phyloP scores from a whole-genome alignment of 2,888 invertebrate species.

The Drosophila subquinaria region DNA sequence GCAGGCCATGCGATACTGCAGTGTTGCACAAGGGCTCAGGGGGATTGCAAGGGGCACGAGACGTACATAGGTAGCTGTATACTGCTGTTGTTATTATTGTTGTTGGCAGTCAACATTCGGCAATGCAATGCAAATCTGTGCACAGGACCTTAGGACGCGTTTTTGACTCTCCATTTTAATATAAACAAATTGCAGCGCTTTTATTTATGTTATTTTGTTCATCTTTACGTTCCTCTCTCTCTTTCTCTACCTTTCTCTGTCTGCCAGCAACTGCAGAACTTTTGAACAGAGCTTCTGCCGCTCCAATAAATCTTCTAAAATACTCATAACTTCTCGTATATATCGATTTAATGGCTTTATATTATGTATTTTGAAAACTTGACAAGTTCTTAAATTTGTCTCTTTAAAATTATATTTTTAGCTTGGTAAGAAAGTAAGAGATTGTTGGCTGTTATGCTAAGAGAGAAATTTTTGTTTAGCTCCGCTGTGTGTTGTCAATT shows the following conservation, averaged over 20 bases:
- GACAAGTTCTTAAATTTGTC: background rate
- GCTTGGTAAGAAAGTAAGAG: no score
- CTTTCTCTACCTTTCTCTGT: background rate
- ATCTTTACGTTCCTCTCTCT: constrained; percentile 13
- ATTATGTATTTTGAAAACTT: background rate
- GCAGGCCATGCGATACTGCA: constrained; percentile 58
- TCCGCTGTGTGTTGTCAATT: no score
- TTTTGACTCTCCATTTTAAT: constrained; percentile 77
- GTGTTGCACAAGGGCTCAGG: background rate
- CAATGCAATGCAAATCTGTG: constrained; percentile 65
- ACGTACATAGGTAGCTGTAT: constrained; percentile 8
- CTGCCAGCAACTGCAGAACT: constrained; percentile 21
- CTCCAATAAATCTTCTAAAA: constrained; percentile 48
- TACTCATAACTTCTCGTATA: background rate
- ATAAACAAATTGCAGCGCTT: constrained; percentile 81
- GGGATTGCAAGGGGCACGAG: background rate
- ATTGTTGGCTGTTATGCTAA: no score
- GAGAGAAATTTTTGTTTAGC: no score
- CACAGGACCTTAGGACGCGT: constrained; percentile 52
- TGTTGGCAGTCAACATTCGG: constrained; percentile 48
- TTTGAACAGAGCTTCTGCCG: constrained; percentile 20
- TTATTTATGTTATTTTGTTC: constrained; percentile 74
- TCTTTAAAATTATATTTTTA: background rate
- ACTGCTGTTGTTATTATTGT: constrained; percentile 16
- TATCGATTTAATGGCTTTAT: background rate